Evolutionary conservation across 2,888 invertebrate genomes (phyloP).

Genomic region (Pherbina coryleti): DNA sequence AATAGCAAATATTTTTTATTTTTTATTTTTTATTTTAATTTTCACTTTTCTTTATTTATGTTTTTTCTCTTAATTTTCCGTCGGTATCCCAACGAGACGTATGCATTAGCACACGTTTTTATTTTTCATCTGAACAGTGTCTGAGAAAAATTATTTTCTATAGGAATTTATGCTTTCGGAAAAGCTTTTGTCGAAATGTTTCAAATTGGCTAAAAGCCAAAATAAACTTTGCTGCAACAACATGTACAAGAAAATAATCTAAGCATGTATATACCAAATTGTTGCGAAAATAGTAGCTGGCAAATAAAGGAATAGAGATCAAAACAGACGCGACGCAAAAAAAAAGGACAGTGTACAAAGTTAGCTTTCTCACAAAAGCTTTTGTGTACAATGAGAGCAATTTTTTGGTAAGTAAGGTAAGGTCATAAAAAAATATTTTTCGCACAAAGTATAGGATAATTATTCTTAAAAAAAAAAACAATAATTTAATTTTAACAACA

Average conservation of each 20-base stretch:
- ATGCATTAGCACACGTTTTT: conserved; percentile 43
- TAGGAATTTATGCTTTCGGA: background rate
- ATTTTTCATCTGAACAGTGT: conserved; percentile 45
- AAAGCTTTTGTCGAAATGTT: conserved; percentile 15
- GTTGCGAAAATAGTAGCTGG: conserved; percentile 2
- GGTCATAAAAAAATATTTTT: too few species aligned
- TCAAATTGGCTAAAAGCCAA: conserved; percentile 33
- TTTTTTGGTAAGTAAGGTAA: background rate
- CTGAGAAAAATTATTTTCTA: conserved; percentile 16
- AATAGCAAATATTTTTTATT: background rate
- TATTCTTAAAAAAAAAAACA: too few species aligned
- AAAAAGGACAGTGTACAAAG: background rate
- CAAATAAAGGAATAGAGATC: background rate
- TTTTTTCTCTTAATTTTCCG: background rate
- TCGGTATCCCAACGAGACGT: conserved; percentile 25
- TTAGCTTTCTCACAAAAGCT: background rate
- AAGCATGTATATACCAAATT: background rate
- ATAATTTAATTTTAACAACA: too few species aligned
- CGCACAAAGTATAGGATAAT: too few species aligned
- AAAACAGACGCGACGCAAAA: background rate
- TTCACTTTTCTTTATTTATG: conserved; percentile 6
- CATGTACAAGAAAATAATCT: background rate
- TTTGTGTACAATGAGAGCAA: background rate
- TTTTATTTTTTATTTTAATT: background rate
- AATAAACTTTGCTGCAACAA: conserved; percentile 17